Conservation (phyloP, 2,888 invertebrate species). For the Ectemnius continuus region DNA sequence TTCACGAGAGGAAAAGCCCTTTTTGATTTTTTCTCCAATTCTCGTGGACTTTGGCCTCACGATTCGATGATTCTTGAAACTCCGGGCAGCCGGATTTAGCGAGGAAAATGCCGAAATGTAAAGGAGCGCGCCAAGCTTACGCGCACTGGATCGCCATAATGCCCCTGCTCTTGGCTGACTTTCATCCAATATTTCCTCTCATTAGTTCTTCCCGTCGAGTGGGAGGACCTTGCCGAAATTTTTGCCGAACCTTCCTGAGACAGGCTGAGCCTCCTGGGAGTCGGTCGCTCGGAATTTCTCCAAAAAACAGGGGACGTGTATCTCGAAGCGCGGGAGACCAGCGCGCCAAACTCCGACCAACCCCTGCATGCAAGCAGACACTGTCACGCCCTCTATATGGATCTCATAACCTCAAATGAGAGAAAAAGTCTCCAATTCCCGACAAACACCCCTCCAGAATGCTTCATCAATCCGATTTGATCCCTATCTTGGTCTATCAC, state of each 20-base stretch:
- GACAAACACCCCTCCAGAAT: conserved; percentile 17
- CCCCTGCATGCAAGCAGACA: conserved; percentile 69
- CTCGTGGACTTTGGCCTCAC: conserved; percentile 11
- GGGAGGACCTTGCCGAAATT: conserved; percentile 26
- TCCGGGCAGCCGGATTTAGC: conserved; percentile 20
- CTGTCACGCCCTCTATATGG: conserved; percentile 75
- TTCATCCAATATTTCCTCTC: conserved; percentile 48
- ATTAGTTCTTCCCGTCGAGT: conserved; percentile 22
- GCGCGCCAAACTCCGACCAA: conserved; percentile 76
- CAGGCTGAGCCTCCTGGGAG: conserved; percentile 4
- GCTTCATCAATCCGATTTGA: conserved; percentile 7
- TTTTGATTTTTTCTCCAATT: conserved; percentile 34
- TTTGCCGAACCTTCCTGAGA: conserved; percentile 15
- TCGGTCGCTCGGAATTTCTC: conserved; percentile 32
- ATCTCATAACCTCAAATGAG: conserved; percentile 72
- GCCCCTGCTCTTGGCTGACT: conserved; percentile 56
- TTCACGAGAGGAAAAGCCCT: conserved; percentile 23
- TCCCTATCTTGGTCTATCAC: conserved; percentile 10
- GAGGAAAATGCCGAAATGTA: conserved; percentile 52
- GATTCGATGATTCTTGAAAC: conserved; percentile 15
- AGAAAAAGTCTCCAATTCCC: conserved; percentile 37
- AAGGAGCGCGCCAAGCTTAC: conserved; percentile 64
- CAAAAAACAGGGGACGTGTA: conserved; percentile 55
- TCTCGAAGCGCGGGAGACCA: conserved; percentile 73
- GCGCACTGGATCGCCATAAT: conserved; percentile 72